Evolutionary conservation across 1,140 invertebrate genomes (phyloP).

Genomic region (Platyura marginata): DNA sequence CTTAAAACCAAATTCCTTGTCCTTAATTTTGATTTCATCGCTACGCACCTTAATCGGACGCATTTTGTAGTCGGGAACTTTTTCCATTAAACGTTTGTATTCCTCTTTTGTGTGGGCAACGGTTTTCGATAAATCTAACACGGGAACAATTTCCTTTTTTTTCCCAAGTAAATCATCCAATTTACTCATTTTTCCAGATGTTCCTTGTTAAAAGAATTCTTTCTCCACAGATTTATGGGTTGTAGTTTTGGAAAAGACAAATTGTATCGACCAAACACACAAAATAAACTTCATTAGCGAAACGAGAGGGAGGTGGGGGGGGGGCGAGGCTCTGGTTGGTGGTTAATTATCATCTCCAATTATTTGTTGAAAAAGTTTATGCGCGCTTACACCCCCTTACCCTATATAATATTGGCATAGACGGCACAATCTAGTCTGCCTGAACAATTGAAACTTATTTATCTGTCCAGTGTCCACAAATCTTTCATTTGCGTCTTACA

Average conservation of each 20-base stretch:
- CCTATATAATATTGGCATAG: too few relatives aligned
- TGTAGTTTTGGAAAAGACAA: not conserved
- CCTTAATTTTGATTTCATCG: constrained; percentile 47
- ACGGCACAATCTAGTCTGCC: too few relatives aligned
- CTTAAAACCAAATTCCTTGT: constrained; percentile 33
- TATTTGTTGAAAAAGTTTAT: too few relatives aligned
- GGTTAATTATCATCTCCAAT: too few relatives aligned
- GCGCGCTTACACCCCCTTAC: too few relatives aligned
- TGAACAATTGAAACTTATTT: too few relatives aligned
- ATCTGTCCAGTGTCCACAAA: too few relatives aligned
- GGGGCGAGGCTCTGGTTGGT: too few relatives aligned
- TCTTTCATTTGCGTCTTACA: too few relatives aligned
- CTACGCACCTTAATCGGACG: constrained; percentile 56
- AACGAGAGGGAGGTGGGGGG: too few relatives aligned
- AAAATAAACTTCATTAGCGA: too few relatives aligned
- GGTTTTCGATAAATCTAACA: constrained; percentile 68
- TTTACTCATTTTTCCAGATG: constrained; percentile 33
- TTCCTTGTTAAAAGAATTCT: constrained; percentile 3
- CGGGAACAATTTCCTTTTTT: constrained; percentile 67
- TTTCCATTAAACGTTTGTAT: constrained; percentile 60
- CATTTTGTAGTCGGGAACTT: constrained; percentile 78
- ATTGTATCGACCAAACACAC: not conserved
- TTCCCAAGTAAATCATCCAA: constrained; percentile 63
- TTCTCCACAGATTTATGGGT: not conserved
- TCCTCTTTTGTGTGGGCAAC: constrained; percentile 59